Conservation (phyloP, 2,888 invertebrate species). For the Allophyes oxyacanthae region DNA sequence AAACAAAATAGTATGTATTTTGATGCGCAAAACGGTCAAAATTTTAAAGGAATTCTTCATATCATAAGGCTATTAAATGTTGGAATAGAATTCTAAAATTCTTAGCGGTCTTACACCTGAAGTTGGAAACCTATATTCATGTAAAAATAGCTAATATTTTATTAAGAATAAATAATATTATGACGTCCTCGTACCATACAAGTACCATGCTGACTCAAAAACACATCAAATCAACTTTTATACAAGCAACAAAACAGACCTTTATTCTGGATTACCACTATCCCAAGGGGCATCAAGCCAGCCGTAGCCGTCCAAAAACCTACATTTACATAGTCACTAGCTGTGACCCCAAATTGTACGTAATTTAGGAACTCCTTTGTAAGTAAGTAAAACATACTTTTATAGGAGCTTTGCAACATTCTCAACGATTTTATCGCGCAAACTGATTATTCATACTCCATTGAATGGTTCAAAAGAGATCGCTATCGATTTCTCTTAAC, state of each 20-base stretch:
- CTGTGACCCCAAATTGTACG: conserved; percentile 45
- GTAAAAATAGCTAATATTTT: no score
- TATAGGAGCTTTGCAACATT: conserved; percentile 14
- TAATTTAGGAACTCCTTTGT: conserved; percentile 34
- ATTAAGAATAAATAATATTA: no score
- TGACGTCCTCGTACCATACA: no score
- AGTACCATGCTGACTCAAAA: conserved; percentile 7
- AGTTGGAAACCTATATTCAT: no score
- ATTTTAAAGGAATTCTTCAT: not conserved
- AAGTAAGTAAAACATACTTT: conserved; percentile 16
- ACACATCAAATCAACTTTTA: conserved; percentile 30
- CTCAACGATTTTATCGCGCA: conserved; percentile 15
- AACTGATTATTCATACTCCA: conserved; percentile 30
- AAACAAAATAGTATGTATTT: not conserved
- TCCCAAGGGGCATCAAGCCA: conserved; percentile 41
- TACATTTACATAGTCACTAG: conserved; percentile 47
- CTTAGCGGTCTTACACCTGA: no score
- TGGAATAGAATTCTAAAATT: no score
- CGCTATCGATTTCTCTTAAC: conserved; percentile 30
- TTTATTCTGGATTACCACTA: conserved; percentile 46
- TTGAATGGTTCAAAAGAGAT: conserved; percentile 37
- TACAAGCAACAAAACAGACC: conserved; percentile 37
- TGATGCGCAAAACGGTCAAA: not conserved
- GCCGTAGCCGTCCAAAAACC: conserved; percentile 41
- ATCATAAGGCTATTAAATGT: no score